Conservation (phyloP, 2,797 vertebrate genomes). For the Anguilla megastoma region DNA sequence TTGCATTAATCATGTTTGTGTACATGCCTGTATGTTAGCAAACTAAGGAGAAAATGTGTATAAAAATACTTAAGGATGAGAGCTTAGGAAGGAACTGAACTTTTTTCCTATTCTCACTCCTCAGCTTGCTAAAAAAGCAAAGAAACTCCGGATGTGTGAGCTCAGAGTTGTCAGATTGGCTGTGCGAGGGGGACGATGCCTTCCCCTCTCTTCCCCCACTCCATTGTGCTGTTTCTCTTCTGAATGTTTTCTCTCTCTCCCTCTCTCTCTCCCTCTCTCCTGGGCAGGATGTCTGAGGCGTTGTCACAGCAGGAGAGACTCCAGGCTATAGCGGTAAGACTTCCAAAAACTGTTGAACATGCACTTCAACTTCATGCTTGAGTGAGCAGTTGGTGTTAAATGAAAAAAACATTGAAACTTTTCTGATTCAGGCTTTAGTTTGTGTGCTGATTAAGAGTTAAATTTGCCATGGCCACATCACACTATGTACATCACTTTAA, state of each 20-base stretch:
- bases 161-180: not conserved
- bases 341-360: not conserved
- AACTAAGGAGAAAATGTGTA: not conserved
- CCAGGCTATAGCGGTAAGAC: slow-evolving; percentile 80
- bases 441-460: not conserved
- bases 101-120: slow-evolving; percentile 23
- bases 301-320: slow-evolving; percentile 82
- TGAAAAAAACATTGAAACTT: not conserved
- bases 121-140: slow-evolving; percentile 32
- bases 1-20: not conserved
- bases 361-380: not conserved
- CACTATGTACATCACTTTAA: not conserved
- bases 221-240: slow-evolving; percentile 11
- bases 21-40: not conserved
- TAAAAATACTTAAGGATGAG: not conserved
- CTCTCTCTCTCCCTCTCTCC: slow-evolving; percentile 32
- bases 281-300: slow-evolving; percentile 74
- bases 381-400: not conserved
- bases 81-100: slow-evolving; percentile 35
- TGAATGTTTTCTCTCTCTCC: not conserved
- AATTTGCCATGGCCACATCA: not conserved
- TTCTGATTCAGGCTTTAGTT: not conserved
- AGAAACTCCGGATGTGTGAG: slow-evolving; percentile 31
- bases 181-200: not conserved
- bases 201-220: not conserved